Evolutionary conservation across 1,140 invertebrate genomes (phyloP).

Genomic region (Ridgeia piscesae): DNA sequence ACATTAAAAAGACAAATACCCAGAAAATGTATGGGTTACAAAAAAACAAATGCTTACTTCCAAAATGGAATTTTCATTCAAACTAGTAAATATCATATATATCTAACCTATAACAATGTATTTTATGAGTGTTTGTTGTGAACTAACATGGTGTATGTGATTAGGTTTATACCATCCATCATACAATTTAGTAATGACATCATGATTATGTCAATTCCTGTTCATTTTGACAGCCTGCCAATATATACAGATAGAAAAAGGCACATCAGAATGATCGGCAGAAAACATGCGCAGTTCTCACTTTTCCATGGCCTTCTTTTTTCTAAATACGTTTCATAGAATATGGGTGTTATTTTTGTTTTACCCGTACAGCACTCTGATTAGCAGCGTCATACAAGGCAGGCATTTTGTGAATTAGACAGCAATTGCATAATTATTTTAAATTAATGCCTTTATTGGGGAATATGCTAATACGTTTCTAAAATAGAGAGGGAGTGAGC

Average conservation of each 20-base stretch:
- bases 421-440: not conserved
- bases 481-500: not conserved
- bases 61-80: not conserved
- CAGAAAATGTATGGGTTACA: not conserved
- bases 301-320: too few relatives aligned
- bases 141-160: not conserved
- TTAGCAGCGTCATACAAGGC: not conserved
- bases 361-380: not conserved
- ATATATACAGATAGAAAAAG: too few relatives aligned
- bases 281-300: not conserved
- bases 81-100: not conserved
- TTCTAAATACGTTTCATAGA: not conserved
- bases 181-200: not conserved
- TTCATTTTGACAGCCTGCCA: not conserved
- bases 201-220: not conserved
- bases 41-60: not conserved
- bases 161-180: not conserved
- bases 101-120: not conserved
- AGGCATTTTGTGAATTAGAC: not conserved
- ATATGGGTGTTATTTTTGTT: not conserved
- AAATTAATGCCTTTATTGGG: not conserved
- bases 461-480: not conserved
- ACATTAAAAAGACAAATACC: not conserved
- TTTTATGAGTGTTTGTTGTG: not conserved
- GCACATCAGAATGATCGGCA: not conserved